These are phyloP conservation scores for Tachyglossus aculeatus DNA, from an alignment of 2,797 vertebrate species.

Conservation along the genomic window DNA sequence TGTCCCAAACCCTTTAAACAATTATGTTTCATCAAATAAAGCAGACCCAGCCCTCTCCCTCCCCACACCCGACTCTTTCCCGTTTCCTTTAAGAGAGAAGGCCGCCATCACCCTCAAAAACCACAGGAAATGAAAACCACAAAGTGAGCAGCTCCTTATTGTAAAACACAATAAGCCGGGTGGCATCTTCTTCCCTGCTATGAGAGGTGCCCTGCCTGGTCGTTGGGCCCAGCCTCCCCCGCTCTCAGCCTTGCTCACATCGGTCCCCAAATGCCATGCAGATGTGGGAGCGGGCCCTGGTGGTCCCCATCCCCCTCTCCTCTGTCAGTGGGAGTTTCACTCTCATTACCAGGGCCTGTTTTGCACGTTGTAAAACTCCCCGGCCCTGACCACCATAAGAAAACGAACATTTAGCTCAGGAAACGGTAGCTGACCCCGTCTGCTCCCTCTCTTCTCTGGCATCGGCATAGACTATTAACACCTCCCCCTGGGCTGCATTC, in stretches of 20 bases:
- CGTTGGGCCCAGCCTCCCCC: constrained; percentile 31
- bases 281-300: constrained; percentile 45
- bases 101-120: too few species aligned
- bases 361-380: constrained; percentile 59
- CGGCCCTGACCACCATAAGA: constrained; percentile 63
- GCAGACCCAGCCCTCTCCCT: too few species aligned
- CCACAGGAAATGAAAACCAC: not conserved
- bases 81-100: too few species aligned
- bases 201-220: constrained; percentile 9
- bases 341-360: constrained; percentile 65
- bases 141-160: not conserved
- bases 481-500: constrained; percentile 51
- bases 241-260: constrained; percentile 23
- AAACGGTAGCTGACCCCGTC: constrained; percentile 78
- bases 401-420: constrained; percentile 73
- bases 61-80: not conserved
- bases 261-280: constrained; percentile 56
- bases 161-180: not conserved
- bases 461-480: constrained; percentile 71
- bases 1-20: too few species aligned
- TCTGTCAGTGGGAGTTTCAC: constrained; percentile 70
- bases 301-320: constrained; percentile 33
- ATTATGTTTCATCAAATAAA: too few species aligned
- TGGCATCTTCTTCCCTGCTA: not conserved
- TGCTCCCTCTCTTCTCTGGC: constrained; percentile 71